Evolutionary conservation across 2,888 invertebrate genomes (phyloP).

Genomic region (Ectobius pallidus): DNA sequence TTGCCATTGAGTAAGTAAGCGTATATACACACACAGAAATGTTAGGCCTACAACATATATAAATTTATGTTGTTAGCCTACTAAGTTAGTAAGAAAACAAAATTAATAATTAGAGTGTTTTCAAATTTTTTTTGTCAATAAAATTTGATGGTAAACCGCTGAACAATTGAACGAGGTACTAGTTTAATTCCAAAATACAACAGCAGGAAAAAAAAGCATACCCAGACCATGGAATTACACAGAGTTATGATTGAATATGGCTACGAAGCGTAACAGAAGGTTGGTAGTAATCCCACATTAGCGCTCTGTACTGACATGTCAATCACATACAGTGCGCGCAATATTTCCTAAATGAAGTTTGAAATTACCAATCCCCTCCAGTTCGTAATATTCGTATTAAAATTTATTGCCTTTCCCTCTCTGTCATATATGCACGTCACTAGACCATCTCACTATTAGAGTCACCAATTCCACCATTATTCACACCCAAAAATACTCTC

Average conservation of each 20-base stretch:
- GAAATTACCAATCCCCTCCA: not conserved
- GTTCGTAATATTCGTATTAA: not conserved
- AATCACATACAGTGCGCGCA: not conserved
- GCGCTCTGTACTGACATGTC: not conserved
- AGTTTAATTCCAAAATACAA: not conserved
- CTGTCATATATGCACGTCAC: too few relatives aligned
- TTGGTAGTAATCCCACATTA: not conserved
- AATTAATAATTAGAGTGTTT: not conserved
- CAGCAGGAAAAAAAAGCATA: not conserved
- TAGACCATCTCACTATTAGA: too few relatives aligned
- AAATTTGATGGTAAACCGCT: not conserved
- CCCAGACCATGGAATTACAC: not conserved
- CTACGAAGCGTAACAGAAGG: not conserved
- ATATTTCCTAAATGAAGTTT: not conserved
- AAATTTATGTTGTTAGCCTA: not conserved
- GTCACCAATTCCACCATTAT: too few relatives aligned
- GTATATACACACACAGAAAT: not conserved
- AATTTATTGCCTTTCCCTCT: too few relatives aligned
- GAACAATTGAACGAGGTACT: not conserved
- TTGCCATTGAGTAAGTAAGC: too few relatives aligned
- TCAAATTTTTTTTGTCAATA: not conserved
- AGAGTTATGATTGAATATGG: not conserved
- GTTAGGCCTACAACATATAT: not conserved
- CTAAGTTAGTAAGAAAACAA: not conserved
- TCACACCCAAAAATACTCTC: too few relatives aligned